phyloP scores from a whole-genome alignment of 2,113 vertebrate species.

The Epinephelus fuscoguttatus region DNA sequence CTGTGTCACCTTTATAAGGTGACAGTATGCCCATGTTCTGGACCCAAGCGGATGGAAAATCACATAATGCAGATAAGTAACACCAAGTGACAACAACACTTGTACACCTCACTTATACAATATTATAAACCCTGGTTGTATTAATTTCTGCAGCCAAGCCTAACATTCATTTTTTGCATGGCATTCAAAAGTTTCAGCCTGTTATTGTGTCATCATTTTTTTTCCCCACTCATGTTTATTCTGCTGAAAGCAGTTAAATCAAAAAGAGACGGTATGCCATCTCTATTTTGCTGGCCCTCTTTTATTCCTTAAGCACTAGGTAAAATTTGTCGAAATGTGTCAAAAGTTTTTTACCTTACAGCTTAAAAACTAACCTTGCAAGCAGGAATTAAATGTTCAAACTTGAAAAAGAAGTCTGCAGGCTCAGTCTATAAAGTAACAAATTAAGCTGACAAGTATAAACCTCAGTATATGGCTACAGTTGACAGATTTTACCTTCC shows the following conservation, averaged over 20 bases:
- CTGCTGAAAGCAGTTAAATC: neutral
- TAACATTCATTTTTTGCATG: neutral
- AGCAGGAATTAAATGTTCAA: conserved; percentile 8
- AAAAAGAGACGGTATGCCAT: neutral
- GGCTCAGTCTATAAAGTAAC: neutral
- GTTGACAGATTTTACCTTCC: neutral
- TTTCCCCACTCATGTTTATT: neutral
- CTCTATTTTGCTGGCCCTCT: neutral
- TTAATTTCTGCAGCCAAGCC: neutral
- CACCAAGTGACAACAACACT: neutral
- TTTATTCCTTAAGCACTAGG: neutral
- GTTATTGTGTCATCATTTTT: neutral
- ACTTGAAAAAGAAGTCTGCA: neutral
- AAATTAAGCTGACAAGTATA: neutral
- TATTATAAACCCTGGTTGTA: neutral
- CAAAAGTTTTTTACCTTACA: neutral
- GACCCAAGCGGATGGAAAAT: neutral
- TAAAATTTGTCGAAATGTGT: neutral
- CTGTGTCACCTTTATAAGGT: neutral
- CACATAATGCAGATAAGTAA: neutral
- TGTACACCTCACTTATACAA: too few species aligned
- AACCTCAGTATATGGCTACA: neutral
- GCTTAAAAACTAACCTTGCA: neutral
- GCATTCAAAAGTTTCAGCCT: neutral
- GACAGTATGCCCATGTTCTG: neutral